Evolutionary conservation across 1,140 invertebrate genomes (phyloP).

Genomic region (Drosophila persimilis): DNA sequence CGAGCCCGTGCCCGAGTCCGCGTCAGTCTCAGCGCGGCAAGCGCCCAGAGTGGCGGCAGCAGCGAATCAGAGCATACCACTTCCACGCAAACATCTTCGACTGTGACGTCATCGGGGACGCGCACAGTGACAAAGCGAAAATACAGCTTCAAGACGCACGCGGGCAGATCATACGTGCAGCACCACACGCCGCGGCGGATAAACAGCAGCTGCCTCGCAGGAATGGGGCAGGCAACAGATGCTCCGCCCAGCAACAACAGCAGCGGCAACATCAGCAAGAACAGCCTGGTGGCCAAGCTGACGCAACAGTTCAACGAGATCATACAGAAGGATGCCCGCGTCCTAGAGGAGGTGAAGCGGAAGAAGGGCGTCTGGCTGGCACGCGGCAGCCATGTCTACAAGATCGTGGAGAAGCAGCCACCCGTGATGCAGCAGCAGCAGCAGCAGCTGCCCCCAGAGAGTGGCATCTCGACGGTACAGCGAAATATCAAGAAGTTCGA

Average conservation of each 20-base stretch:
- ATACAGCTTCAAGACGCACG: constrained; percentile 82
- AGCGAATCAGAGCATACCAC: constrained; percentile 65
- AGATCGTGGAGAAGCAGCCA: constrained; percentile 66
- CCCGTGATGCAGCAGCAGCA: background rate
- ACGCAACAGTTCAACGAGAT: constrained; percentile 84
- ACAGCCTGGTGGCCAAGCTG: constrained; percentile 83
- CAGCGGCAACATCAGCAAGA: background rate
- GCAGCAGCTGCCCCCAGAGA: constrained; percentile 5
- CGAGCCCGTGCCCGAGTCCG: background rate
- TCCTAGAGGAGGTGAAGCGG: constrained; percentile 82
- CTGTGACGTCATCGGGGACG: constrained; percentile 33
- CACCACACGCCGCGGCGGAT: constrained; percentile 60
- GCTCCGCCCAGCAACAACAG: background rate
- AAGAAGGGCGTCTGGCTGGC: constrained; percentile 74
- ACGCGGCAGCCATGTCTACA: constrained; percentile 73
- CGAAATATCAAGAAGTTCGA: constrained; percentile 84
- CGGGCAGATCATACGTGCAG: constrained; percentile 65
- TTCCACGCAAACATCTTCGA: constrained; percentile 29
- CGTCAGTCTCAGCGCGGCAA: constrained; percentile 57
- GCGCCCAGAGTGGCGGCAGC: constrained; percentile 54
- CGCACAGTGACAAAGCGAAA: constrained; percentile 58
- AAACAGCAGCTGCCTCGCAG: constrained; percentile 9
- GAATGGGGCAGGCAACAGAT: background rate
- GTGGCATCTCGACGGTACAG: constrained; percentile 69
- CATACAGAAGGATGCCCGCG: constrained; percentile 75